Conservation (phyloP, 2,113 vertebrate genomes). For the Myotis yumanensis region DNA sequence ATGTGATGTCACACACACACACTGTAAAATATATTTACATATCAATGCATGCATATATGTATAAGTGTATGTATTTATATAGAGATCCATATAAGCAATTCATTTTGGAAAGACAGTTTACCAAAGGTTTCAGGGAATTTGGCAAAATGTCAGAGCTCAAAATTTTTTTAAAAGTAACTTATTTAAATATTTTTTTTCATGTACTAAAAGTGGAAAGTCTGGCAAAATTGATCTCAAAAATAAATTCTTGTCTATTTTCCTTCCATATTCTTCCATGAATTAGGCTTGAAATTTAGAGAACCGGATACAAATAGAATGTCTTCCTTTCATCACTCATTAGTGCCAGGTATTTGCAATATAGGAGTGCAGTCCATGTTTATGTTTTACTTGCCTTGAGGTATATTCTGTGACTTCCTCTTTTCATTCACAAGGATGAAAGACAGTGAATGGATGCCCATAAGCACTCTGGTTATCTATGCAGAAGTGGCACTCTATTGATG, state of each 20-base stretch:
- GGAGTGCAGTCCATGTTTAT: neutral
- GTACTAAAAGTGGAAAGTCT: neutral
- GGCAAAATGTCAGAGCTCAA: neutral
- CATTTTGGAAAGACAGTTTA: neutral
- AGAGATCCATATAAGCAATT: neutral
- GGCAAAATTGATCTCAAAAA: neutral
- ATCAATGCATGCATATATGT: neutral
- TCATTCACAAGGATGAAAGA: neutral
- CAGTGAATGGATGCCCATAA: neutral
- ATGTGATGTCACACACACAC: neutral
- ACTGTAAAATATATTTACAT: neutral
- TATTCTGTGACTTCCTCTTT: neutral
- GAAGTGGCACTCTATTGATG: neutral
- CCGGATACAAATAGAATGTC: fast-evolving
- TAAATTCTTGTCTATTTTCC: neutral
- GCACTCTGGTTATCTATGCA: neutral
- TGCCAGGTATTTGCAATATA: neutral
- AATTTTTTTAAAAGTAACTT: neutral
- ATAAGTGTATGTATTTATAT: neutral
- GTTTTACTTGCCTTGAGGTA: neutral
- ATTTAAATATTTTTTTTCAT: neutral
- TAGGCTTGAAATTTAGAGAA: neutral
- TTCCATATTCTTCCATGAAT: neutral
- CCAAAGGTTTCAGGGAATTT: neutral
- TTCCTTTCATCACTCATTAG: neutral